These are phyloP conservation scores for Phyllostomus hastatus DNA, from an alignment of 2,113 vertebrate species.

Conservation along the genomic window DNA sequence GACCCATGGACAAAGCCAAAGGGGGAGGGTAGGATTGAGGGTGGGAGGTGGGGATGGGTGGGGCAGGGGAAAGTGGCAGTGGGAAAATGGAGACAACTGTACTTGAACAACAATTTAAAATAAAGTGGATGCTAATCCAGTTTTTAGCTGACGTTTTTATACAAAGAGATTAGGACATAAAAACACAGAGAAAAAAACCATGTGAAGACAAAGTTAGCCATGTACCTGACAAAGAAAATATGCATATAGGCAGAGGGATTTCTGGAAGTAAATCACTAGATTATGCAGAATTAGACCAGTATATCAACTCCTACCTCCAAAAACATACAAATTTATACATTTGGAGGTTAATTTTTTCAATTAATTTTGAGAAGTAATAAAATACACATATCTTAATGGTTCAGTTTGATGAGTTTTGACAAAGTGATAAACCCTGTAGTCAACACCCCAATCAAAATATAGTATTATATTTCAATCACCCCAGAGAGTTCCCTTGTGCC, in stretches of 20 bases:
- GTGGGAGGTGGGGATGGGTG: no score
- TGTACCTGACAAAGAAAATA: not conserved
- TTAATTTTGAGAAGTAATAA: constrained; percentile 10
- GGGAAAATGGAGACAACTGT: no score
- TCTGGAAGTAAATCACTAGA: not conserved
- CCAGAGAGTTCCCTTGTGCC: not conserved
- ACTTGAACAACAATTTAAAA: no score
- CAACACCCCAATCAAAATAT: not conserved
- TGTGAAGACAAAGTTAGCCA: not conserved
- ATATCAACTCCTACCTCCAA: not conserved
- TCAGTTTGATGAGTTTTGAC: not conserved
- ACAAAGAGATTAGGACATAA: not conserved
- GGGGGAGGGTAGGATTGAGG: no score
- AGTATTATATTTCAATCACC: not conserved
- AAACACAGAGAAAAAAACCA: not conserved
- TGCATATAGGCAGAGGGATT: not conserved
- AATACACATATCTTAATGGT: not conserved
- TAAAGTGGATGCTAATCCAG: not conserved
- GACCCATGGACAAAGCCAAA: no score
- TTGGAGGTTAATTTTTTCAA: not conserved
- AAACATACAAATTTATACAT: not conserved
- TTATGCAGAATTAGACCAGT: not conserved
- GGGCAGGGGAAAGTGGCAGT: no score
- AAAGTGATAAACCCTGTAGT: not conserved
- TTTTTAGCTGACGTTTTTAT: not conserved